Base-by-base conservation (phyloP, 1,140 invertebrate genomes). In the Heliconius hewitsoni region DNA sequence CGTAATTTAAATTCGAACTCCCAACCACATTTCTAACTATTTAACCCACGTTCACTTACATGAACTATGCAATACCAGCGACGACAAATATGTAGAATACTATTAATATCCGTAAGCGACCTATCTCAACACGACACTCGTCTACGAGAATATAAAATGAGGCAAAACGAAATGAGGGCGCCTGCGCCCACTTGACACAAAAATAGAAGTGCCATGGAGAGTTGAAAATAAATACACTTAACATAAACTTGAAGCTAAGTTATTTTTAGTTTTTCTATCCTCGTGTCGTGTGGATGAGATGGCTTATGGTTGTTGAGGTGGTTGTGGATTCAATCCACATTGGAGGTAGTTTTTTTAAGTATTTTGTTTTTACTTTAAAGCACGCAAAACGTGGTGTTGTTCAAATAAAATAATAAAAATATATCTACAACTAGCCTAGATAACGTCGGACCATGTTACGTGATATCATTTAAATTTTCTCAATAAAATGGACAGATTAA, bases 41-140 rank as follows among this genome's bases (percentile, higher is more conserved):
- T 11, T 3, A 46, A 46, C 13, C 42, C 9, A 13, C 42, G 13
- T 46, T 11, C 9, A 13, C 42, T 6, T 6, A 46, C 3, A 46
- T 55, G 18, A 55, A 23, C 55, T 57, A 57, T n/a, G 19, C 8
- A n/a, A 23, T 23, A 57, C 3, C 0, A 57, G 55, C 55, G 55
- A n/a, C 19, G 19, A 57, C 19, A 23, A 57, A 57, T 57, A 57
- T n/a, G 55, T 57, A 57, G n/a, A 0, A 57, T 57, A 23, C 55
- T 57, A 57, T 57, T 57, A 57, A 57, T 57, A 57, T 57, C 19
- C 55, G n/a, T 57, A n/a, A 57, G 55, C n/a, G 55, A 57, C 55
- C 55, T 57, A 57, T 57, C 55, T 57, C 55, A 57, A 57, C 55
- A 9, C 18, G 8, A 55, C 52, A 55, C 52, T 23, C 55, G 55